Conservation (phyloP, 2,113 vertebrate genomes). For the Salvelinus alpinus region DNA sequence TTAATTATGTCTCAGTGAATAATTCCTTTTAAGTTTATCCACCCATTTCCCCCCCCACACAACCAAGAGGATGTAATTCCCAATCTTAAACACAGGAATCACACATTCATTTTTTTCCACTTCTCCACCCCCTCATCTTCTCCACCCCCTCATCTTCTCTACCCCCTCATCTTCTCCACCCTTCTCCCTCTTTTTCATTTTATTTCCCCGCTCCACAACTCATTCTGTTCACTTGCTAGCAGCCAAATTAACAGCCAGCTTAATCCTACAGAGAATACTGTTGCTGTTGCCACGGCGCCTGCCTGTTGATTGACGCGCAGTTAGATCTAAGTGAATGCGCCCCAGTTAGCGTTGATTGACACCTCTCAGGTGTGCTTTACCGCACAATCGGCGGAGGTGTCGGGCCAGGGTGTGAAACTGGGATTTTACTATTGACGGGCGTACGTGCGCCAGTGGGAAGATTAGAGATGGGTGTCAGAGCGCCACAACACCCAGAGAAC, state of each 20-base stretch:
- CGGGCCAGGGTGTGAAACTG: background rate
- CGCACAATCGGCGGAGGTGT: conserved; percentile 28
- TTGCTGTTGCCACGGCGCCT: conserved; percentile 23
- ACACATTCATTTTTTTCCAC: conserved; percentile 46
- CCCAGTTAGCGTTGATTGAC: conserved; percentile 62
- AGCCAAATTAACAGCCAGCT: conserved; percentile 71
- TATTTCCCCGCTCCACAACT: conserved; percentile 52
- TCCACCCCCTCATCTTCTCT: conserved; percentile 18
- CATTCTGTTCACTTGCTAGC: conserved; percentile 48
- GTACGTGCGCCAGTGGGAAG: conserved; percentile 17
- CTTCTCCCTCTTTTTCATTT: conserved; percentile 41
- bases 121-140: conserved; percentile 17
- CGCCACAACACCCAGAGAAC: conserved; percentile 31
- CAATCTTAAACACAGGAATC: conserved; percentile 55
- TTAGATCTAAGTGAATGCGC: conserved; percentile 64
- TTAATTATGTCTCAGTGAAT: conserved; percentile 72
- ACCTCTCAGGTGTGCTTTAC: conserved; percentile 41
- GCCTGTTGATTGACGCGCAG: conserved; percentile 63
- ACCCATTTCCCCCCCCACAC: conserved; percentile 41
- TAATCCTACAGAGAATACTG: conserved; percentile 69
- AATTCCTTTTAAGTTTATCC: conserved; percentile 60
- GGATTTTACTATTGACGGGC: conserved; percentile 23
- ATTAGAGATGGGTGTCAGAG: conserved; percentile 53
- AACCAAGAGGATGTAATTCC: conserved; percentile 58
- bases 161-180: conserved; percentile 14